Evolutionary conservation across 2,888 invertebrate species (phyloP).

Genomic region (Fragum whitleyi): DNA sequence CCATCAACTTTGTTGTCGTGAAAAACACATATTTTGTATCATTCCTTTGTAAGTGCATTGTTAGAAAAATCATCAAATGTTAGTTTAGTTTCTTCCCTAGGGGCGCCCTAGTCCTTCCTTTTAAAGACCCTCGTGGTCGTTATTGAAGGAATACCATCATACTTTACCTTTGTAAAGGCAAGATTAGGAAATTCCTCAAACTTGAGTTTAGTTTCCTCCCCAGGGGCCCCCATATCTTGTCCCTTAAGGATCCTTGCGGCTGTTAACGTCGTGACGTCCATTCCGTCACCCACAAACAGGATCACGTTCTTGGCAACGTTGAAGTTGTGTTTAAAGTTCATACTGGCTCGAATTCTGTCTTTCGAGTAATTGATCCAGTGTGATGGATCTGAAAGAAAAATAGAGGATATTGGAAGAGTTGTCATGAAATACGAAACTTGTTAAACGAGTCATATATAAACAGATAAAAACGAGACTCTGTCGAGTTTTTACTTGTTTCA

Average conservation of each 20-base stretch:
- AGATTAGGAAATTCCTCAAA: conserved; percentile 91
- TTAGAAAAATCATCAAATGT: no score
- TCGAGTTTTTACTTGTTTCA: no score
- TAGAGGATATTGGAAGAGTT: no score
- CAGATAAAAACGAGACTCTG: no score
- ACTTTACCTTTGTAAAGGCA: neutral
- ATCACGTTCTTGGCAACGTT: conserved; percentile 80
- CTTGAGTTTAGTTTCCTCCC: conserved; percentile 89
- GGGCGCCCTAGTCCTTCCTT: no score
- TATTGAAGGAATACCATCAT: no score
- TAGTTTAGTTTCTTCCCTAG: no score
- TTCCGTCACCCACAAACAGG: conserved; percentile 81
- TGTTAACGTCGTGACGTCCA: conserved; percentile 86
- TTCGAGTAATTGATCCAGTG: conserved; percentile 9
- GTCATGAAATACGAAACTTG: neutral
- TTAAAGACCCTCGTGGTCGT: no score
- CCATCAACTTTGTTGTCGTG: no score
- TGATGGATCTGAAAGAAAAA: conserved; percentile 6
- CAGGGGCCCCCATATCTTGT: conserved; percentile 79
- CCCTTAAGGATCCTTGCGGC: conserved; percentile 75
- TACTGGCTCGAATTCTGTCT: neutral
- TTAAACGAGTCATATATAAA: no score
- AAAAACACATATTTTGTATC: no score
- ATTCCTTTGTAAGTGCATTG: no score
- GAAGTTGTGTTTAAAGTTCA: conserved; percentile 80